Evolutionary conservation across 2,888 invertebrate genomes (phyloP), one percentile per base, ranked within the genome.

Genomic region (Aphidius colemani): DNA sequence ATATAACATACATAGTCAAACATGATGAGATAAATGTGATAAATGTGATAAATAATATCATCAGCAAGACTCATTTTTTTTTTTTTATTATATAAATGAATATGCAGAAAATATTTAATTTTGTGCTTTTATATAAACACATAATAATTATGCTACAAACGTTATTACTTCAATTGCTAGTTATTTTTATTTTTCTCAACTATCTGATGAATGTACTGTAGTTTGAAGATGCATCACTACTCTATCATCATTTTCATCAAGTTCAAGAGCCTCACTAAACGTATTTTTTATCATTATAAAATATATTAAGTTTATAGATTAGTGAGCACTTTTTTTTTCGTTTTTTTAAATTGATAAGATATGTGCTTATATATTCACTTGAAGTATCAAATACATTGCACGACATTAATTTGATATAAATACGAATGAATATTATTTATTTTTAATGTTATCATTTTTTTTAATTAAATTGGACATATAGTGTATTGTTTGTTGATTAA

Each of bases 191-290:
- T 18, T 18, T 18, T 18, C 13, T 18, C 13, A 18, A 18, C 13
- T 18, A 18, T 18, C 13, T 2, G 13, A 30, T 30, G 30, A 30
- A 30, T 30, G 30, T 30, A n/a, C n/a, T n/a, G 5, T 0, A 30
- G 30, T 30, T 30, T 30, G 1, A 30, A 30, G 30, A 30, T 30
- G 4, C 39, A 39, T 51, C 39, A 39, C 39, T 39, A 30, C 30
- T 30, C 30, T 30, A 30, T 30, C 30, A 30, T 30, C 30, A 30
- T 30, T 30, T 69, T 66, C 66, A 48, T 49, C 72, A 81, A 80
- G 82, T 82, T 81, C 81, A 82, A 81, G 82, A 81, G 80, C 79
- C 81, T 72, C 74, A 73, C 73, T 81, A 81, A 81, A n/a, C n/a
- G n/a, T n/a, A n/a, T 56, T 62, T 63, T 64, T 57, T 61, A 53